phyloP scores from a whole-genome alignment of 2,888 invertebrate species.

The Drosophila testacea region DNA sequence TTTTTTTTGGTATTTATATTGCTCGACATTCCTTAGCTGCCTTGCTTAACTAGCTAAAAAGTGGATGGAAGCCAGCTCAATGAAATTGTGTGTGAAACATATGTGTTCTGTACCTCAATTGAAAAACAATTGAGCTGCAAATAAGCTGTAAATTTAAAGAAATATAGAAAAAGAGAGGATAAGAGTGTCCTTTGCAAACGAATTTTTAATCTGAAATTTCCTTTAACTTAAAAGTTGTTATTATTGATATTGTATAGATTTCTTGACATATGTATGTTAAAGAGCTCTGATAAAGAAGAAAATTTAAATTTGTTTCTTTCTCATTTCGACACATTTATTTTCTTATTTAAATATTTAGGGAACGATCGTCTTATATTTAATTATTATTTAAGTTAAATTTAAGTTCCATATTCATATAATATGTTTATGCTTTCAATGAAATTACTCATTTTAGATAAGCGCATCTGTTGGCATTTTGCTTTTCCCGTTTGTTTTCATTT shows the following conservation, averaged over 20 bases:
- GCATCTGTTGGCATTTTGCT: slow-evolving; percentile 20
- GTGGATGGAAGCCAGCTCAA: too few relatives aligned
- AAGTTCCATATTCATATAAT: slow-evolving; percentile 19
- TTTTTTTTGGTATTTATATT: slow-evolving; percentile 40
- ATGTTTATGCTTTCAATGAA: slow-evolving; percentile 4
- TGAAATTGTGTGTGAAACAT: background rate
- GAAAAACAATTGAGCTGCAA: slow-evolving; percentile 4
- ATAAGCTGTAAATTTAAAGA: background rate
- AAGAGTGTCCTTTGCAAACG: background rate
- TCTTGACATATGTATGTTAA: too few relatives aligned
- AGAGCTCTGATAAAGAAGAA: too few relatives aligned
- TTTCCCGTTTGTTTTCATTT: slow-evolving; percentile 65
- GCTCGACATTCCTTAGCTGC: slow-evolving; percentile 13
- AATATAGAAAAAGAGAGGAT: background rate
- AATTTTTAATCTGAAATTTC: background rate
- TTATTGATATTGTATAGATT: too few relatives aligned
- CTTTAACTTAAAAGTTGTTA: background rate
- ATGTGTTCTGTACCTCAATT: background rate
- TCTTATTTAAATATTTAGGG: too few relatives aligned
- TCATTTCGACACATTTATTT: too few relatives aligned
- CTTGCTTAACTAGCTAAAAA: background rate
- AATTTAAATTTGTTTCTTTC: too few relatives aligned
- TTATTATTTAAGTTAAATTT: slow-evolving; percentile 13
- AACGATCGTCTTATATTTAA: background rate
- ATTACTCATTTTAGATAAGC: slow-evolving; percentile 31